Evolutionary conservation across 2,113 vertebrate genomes (phyloP), one percentile per base, ranked within the genome.

Genomic region (Spea multiplicata): DNA sequence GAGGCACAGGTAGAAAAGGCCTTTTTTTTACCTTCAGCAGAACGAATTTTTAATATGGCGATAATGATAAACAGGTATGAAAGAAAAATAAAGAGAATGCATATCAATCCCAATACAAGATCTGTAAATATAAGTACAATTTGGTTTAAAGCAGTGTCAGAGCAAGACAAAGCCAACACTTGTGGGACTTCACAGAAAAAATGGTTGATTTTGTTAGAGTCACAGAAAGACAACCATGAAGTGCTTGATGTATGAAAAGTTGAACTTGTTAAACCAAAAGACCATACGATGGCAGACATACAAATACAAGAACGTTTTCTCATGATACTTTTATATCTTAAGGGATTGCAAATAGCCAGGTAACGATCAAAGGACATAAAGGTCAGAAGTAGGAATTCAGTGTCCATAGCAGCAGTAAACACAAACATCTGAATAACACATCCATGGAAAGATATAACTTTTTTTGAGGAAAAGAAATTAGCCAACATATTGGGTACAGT

Each of bases 161-260:
- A 84, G 30, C 83, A 87, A 44, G 87, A 87, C 9, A 89, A 73
- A 44, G 53, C 67, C 52, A 87, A 44, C 4, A 85, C 70, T n/a
- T 84, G 82, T 44, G 82, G 78, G 6, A 87, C 84, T 46, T 87
- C 84, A 81, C 84, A 84, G 68, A 88, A 84, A 61, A 86, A 88
- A 74, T 87, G 83, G 44, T 75, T 81, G 65, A 88, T 14, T 10
- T 57, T 13, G 45, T 82, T 84, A 66, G 78, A 65, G 8, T 75
- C 47, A 76, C 83, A 85, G 47, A 80, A 80, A 13, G 52, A 73
- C 45, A 80, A 80, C 70, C 70, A 52, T 12, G 72, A 66, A n/a
- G 77, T 80, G 49, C 70, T 55, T 30, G 46, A 66, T 14, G 77
- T 67, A 17, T 80, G 77, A 49, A 80, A 71, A 30, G 17, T 66